phyloP scores from a whole-genome alignment of 2,888 invertebrate species.

The Tanytarsus gracilentus region DNA sequence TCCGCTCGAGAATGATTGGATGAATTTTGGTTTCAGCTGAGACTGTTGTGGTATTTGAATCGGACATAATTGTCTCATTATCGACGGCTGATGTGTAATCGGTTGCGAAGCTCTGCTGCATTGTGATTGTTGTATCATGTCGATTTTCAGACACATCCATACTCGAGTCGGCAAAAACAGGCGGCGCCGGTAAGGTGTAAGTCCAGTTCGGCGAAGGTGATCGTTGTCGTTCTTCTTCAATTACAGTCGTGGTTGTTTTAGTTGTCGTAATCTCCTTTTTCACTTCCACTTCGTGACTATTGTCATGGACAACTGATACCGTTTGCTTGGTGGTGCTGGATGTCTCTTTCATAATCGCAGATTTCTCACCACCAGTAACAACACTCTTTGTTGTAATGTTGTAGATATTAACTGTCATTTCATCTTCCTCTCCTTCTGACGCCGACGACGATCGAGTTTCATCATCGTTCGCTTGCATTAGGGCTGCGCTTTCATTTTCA shows the following conservation, averaged over 20 bases:
- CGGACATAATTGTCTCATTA: conserved; percentile 27
- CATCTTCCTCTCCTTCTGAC: conserved; percentile 8
- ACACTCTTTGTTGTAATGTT: conserved; percentile 20
- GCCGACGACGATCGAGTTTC: conserved; percentile 5
- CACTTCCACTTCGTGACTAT: not conserved
- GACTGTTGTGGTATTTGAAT: conserved; percentile 22
- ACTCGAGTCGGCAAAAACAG: conserved; percentile 29
- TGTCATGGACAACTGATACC: conserved; percentile 7
- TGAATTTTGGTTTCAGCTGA: conserved; percentile 25
- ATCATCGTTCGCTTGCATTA: not conserved
- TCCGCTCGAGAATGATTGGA: conserved; percentile 14
- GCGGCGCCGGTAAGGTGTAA: conserved; percentile 31
- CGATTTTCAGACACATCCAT: conserved; percentile 14
- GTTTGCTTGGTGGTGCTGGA: too few species aligned
- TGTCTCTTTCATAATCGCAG: not conserved
- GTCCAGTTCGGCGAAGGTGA: conserved; percentile 32
- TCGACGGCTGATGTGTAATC: conserved; percentile 29
- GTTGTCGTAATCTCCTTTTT: not conserved
- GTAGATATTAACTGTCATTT: conserved; percentile 26
- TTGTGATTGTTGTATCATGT: not conserved
- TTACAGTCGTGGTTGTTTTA: not conserved
- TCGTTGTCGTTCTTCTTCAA: conserved; percentile 23
- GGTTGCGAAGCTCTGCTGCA: not conserved
- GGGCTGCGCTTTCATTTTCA: not conserved
- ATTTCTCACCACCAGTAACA: conserved; percentile 15